Base-by-base conservation (phyloP, 2,888 invertebrate species). In the Chymomyza procnemis region DNA sequence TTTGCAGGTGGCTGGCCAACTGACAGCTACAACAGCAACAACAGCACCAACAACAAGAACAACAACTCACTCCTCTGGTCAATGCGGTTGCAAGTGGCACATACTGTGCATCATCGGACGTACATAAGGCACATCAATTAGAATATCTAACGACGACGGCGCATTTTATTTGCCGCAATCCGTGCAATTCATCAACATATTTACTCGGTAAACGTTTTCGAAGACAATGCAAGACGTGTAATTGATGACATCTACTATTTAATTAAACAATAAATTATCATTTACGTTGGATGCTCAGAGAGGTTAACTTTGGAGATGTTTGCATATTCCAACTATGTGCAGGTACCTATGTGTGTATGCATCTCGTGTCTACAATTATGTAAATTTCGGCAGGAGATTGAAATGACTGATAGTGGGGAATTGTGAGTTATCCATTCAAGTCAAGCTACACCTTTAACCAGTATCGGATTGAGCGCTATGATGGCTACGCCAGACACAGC, bases 1-100 rank as follows among this genome's bases (percentile, higher is more conserved):
- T 41, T 76, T 70, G 73, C 79, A 75, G 71, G 76, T 75, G 76
- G 59, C 66, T 47, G 59, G 46, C 50, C 41, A 18, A 19, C 50
- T 41, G 34, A 41, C 34, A 12, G 6, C 9, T 4, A 34, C 34
- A 1, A 12, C 34, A 41, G 12, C 6, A 41, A 5, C 3, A 3
- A 34, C 34, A 12, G 1, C 34, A 34, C 8, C 34, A 41, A 41
- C 34, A 41, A 12, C 34, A 3, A 41, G 6, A 26, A 26, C 6
- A 14, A 2, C 34, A 41, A 12, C 34, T 41, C 12, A 41, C 12
- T 41, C 6, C 26, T 8, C 9, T 41, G 6, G 1, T 12, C 1
- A 41, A 12, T 41, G 34, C 1, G 34, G 34, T 41, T 41, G 34
- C 34, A 41, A 41, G 34, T 14, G 8, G 26, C 8, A 26, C 26